Evolutionary conservation across 2,888 invertebrate species (phyloP), one percentile per base, ranked within the genome.

Genomic region (Ormia ochracea): DNA sequence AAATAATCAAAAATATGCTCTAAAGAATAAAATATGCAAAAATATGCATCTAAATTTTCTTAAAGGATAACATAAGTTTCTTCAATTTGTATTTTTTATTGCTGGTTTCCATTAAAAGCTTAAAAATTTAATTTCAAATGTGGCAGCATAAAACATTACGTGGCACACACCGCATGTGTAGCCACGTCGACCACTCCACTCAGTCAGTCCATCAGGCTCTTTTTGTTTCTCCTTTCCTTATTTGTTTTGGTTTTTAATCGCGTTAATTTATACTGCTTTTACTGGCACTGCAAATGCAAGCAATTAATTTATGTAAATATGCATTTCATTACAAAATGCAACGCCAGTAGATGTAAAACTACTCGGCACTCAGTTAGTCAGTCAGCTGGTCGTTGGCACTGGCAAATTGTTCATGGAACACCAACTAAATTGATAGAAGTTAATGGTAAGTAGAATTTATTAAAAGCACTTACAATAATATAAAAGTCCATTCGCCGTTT

Each of bases 261-360:
- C 63, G 66, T 76, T 80, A 80, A 80, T 72, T 80, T 80, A 80
- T 80, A 63, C 58, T 48, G 61, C 76, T 76, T 66, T 80, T 66
- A 61, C 72, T 76, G 72, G 70, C 80, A 61, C 52, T 54, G 66
- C 59, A 68, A 80, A 72, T 72, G 41, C 66, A 72, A 76, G 76
- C 76, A 80, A 80, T 80, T 80, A 80, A 80, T 80, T 80, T 72
- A 80, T 80, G 80, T 80, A 76, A 80, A 76, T 80, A 80, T 68
- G 76, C 76, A 76, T 79, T 79, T 75, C 72, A 79, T 66, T 70
- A 65, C 43, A 41, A 14, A 21, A 10, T n/a, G 56, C 10, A 14
- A 21, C 48, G 28, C 4, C 50, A 19, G 14, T 43, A 28, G 17
- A 52, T 14, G 23, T 41, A 19, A 41, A 28, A 56, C 14, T 17